These are phyloP conservation scores for Epizoanthus illoricatus DNA, from an alignment of 92 coral and sea anemone genomes.

Conservation along the genomic window DNA sequence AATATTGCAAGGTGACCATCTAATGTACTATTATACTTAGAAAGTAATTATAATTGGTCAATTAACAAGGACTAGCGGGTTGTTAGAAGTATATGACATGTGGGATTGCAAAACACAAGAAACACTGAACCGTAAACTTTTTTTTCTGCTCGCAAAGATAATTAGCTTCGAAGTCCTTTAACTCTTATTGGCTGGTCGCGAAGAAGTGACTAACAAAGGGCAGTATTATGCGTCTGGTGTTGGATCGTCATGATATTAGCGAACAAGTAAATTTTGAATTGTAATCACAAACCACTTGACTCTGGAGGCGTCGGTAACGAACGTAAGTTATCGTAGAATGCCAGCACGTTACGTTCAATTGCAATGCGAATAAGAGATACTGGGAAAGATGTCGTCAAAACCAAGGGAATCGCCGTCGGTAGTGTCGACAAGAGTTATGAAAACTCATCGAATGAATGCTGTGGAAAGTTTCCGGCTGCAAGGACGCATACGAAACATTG, in stretches of 20 bases:
- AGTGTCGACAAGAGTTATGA: slow-evolving; percentile 68
- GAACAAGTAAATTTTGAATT: background rate
- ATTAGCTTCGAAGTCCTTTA: background rate
- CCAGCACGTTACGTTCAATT: background rate
- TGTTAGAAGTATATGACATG: too few relatives aligned
- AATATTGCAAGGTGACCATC: too few relatives aligned
- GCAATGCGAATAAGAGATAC: background rate
- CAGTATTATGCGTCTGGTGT: background rate
- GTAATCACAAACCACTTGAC: background rate
- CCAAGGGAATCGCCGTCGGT: slow-evolving; percentile 74
- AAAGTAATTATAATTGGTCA: too few relatives aligned
- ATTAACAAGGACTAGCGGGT: too few relatives aligned
- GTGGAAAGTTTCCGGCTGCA: slow-evolving; percentile 79
- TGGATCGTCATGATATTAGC: background rate
- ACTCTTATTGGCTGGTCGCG: background rate
- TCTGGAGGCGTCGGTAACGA: background rate
- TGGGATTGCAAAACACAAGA: too few relatives aligned
- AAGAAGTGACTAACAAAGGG: background rate
- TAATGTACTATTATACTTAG: too few relatives aligned
- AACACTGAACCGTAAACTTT: too few relatives aligned
- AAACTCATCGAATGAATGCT: slow-evolving; percentile 74
- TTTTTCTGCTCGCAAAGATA: background rate
- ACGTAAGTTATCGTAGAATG: background rate
- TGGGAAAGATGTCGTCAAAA: slow-evolving; percentile 50
- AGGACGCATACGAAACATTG: slow-evolving; percentile 64